A percentile compares a stretch with the other conserved stretches of the same genome.
These are phyloP conservation scores for Drosophila ficusphila DNA, from an alignment of 1,140 invertebrate genomes.

Conservation along the genomic window DNA sequence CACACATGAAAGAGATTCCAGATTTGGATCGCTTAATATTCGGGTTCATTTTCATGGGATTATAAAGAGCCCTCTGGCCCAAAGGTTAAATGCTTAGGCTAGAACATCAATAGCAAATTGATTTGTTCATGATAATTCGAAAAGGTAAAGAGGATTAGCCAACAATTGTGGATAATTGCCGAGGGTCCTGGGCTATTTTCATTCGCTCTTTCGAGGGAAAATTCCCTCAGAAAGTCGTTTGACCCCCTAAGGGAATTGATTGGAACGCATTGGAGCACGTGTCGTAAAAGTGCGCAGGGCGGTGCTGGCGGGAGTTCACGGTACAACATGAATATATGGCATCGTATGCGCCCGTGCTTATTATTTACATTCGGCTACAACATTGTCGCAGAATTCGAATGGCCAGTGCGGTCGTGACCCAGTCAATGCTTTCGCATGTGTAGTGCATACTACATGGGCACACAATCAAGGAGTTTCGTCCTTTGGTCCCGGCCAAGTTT, in stretches of 20 bases:
- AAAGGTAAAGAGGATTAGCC: slow-evolving; percentile 55
- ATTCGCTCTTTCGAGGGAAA: neutral
- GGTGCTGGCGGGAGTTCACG: neutral
- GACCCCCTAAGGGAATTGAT: slow-evolving; percentile 24
- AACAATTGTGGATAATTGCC: slow-evolving; percentile 42
- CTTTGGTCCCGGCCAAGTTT: slow-evolving; percentile 28
- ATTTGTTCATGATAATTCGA: slow-evolving; percentile 57
- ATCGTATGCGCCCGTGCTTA: slow-evolving; percentile 16
- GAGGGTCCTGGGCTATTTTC: neutral
- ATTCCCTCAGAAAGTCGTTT: slow-evolving; percentile 5
- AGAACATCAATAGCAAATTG: slow-evolving; percentile 60
- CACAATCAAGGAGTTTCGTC: slow-evolving; percentile 40
- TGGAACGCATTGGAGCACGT: slow-evolving; percentile 29
- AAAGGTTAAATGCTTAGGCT: slow-evolving; percentile 21
- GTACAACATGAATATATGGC: slow-evolving; percentile 14
- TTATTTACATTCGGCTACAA: slow-evolving; percentile 56
- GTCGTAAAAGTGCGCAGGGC: slow-evolving; percentile 29
- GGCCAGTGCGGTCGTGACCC: slow-evolving; percentile 27
- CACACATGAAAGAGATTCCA: slow-evolving; percentile 54
- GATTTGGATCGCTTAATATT: slow-evolving; percentile 43
- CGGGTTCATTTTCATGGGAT: slow-evolving; percentile 57
- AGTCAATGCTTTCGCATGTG: slow-evolving; percentile 7
- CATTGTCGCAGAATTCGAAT: slow-evolving; percentile 42
- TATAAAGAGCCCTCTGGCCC: slow-evolving; percentile 38
- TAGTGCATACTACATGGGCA: slow-evolving; percentile 14